Percentiles rank a stretch among this genome's conserved stretches.
Conservation (phyloP, 2,113 vertebrate species). For the Ptilorrhoa leucosticta region DNA sequence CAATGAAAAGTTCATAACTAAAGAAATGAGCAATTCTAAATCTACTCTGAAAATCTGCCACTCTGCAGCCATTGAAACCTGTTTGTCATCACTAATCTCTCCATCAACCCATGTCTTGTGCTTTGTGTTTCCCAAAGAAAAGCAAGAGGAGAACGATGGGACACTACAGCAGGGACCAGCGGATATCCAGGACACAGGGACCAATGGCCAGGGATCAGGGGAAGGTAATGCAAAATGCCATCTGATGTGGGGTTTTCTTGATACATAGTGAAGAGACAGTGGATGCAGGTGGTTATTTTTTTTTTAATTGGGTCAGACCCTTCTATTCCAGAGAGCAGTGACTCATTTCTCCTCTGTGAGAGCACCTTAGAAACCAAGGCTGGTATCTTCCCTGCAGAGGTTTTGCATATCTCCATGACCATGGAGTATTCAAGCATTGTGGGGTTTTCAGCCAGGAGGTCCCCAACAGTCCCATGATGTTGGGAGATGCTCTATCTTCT, state of each 20-base stretch:
- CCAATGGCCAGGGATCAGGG: background rate
- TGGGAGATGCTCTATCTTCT: background rate
- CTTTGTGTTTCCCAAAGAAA: constrained; percentile 52
- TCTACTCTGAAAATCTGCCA: background rate
- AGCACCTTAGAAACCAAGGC: background rate
- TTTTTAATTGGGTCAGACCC: background rate
- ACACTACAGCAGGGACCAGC: constrained; percentile 23
- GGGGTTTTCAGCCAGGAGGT: background rate
- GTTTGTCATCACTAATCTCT: background rate
- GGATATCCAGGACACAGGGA: constrained; percentile 29
- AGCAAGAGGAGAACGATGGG: constrained; percentile 35
- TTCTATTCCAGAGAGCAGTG: background rate
- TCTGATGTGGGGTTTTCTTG: background rate
- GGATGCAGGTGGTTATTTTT: background rate
- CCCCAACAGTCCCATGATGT: background rate
- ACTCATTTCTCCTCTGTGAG: background rate
- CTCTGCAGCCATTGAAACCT: background rate
- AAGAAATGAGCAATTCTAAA: background rate
- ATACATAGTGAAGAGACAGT: background rate
- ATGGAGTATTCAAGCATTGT: rapidly evolving
- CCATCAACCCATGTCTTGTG: background rate
- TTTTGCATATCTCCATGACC: rapidly evolving
- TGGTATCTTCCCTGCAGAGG: background rate
- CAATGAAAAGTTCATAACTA: background rate
- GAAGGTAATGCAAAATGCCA: constrained; percentile 55